phyloP scores from a whole-genome alignment of 2,888 invertebrate genomes.

The Aleiodes testaceus region DNA sequence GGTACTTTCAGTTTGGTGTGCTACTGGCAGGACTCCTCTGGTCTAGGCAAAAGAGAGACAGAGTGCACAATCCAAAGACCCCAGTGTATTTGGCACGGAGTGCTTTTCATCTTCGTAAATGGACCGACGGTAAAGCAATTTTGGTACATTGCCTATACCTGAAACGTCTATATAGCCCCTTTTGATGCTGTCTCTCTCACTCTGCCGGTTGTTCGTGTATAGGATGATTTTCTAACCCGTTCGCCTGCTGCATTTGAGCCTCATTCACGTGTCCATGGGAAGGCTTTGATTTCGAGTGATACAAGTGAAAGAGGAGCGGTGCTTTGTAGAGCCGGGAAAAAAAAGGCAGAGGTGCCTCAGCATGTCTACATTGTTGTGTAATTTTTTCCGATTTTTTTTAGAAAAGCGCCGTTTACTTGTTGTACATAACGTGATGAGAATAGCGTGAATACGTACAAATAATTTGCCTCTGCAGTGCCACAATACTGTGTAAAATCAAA shows the following conservation, averaged over 20 bases:
- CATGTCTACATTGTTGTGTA: conserved; percentile 3
- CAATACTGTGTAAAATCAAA: background rate
- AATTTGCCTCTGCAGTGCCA: background rate
- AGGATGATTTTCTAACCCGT: conserved; percentile 7
- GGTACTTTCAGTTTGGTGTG: conserved; percentile 27
- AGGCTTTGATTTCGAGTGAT: conserved; percentile 29
- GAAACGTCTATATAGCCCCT: conserved; percentile 35
- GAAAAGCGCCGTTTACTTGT: no score
- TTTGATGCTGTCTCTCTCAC: conserved; percentile 19
- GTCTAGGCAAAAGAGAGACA: conserved; percentile 47
- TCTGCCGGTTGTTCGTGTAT: background rate
- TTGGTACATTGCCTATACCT: conserved; percentile 70
- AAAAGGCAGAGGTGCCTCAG: background rate
- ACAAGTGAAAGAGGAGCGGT: conserved; percentile 3
- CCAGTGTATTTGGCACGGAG: conserved; percentile 70
- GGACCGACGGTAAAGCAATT: conserved; percentile 71
- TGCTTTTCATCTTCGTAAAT: conserved; percentile 71
- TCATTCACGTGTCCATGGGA: conserved; percentile 23
- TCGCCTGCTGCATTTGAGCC: conserved; percentile 34
- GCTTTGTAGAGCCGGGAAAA: background rate
- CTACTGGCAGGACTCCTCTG: conserved; percentile 54
- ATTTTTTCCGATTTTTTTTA: background rate
- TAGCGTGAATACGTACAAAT: background rate
- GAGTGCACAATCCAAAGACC: conserved; percentile 52
- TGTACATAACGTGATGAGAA: background rate